These are phyloP conservation scores for Patella ulyssiponensis DNA, from an alignment of 2,888 invertebrate species.

Conservation along the genomic window DNA sequence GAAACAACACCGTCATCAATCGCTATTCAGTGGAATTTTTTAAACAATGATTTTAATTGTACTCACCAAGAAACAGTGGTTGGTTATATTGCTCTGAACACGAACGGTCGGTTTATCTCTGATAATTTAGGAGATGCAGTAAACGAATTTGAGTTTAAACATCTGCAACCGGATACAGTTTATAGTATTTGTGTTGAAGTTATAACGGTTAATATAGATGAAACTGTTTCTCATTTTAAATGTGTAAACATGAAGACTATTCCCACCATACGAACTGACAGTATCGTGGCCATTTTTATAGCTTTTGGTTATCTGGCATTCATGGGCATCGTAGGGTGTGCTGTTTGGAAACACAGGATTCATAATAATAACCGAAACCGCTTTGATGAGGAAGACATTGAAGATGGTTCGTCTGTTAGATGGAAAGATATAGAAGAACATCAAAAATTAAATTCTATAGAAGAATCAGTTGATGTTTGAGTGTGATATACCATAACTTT, in stretches of 20 bases:
- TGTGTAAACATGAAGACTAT: neutral
- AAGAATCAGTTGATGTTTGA: slow-evolving; percentile 2
- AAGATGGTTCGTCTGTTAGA: neutral
- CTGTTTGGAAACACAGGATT: neutral
- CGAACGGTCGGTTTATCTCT: neutral
- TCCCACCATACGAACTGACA: neutral
- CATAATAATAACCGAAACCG: neutral
- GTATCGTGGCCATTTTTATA: neutral
- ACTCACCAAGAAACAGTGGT: neutral
- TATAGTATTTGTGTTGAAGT: neutral
- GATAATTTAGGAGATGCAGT: neutral
- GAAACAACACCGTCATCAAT: neutral
- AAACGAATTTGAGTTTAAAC: neutral
- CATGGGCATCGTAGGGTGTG: neutral
- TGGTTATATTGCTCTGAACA: neutral
- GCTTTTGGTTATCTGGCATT: neutral
- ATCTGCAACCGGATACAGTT: neutral
- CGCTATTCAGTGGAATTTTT: neutral
- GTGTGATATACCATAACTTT: neutral
- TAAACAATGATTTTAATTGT: neutral
- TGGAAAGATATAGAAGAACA: slow-evolving; percentile 7
- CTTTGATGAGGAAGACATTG: neutral
- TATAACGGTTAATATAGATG: neutral
- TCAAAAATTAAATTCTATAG: neutral
- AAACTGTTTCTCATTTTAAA: slow-evolving; percentile 2